Base-by-base conservation (phyloP, 92 coral and sea anemone species). In the Heteractis magnifica region DNA sequence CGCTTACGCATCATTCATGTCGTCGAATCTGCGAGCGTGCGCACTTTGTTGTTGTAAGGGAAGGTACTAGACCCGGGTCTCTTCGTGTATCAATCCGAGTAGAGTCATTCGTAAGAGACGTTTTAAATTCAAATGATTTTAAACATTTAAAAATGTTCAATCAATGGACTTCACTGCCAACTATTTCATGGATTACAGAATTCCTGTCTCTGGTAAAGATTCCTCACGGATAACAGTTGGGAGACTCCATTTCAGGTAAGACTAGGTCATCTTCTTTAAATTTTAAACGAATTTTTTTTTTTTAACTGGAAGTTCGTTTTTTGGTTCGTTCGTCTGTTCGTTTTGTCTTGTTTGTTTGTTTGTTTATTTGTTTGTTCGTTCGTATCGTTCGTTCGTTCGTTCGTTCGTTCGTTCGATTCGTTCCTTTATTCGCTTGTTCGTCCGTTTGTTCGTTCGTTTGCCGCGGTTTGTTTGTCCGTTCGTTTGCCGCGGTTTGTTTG, bases 241-340 rank as follows among this genome's bases (percentile, higher is more conserved):
- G 80, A 84, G 98, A 72, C 87, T 95, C 56, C 98, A 95, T 83
- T 95, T 95, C 60, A 95, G 98, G 98, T 95, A 83, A 74, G 51
- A 53, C 59, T 6, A 77, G 10, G 6, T 16, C 0, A 62, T 6
- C 0, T 16, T 3, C 4, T 62, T 62, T 9, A 16, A 62, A 4
- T 16, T 18, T 62, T 4, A 0, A 21, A 6, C 6, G 0, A 6
- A 6, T 6, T 1, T 68, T 68, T 4, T 5, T 8, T 6, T 68
- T 8, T n/a, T n/a, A n/a, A 4, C n/a, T 21, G 41, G 11, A 19
- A 0, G 4, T 8, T 68, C 21, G 2, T 1, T 68, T 68, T 0
- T 4, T 23, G 0, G 44, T 7, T 68, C 8, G 2, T 7, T 68
- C 8, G 11, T 0, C 65, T 18, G 18, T 65, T 60, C 7, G 3